Evolutionary conservation across 1,140 invertebrate genomes (phyloP), one percentile per base, ranked within the genome.

Genomic region (Hyphantria cunea): DNA sequence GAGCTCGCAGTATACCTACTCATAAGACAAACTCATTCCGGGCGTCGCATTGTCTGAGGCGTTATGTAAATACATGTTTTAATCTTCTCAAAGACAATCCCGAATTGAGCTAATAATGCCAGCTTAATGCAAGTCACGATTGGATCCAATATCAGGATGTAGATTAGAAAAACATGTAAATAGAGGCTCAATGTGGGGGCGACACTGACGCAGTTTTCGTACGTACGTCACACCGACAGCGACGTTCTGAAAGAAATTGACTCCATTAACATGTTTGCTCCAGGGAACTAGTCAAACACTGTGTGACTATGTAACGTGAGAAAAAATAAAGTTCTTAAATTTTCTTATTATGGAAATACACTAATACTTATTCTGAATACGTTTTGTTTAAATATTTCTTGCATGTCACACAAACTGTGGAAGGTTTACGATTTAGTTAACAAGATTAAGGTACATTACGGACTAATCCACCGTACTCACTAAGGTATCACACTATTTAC

Each of bases 151-250:
- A 82, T 84, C 67, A 74, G 67, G 50, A 80, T 78, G 73, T 77
- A 81, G 74, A 85, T 84, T 74, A 65, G 72, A 72, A 74, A 79
- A 86, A 79, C 78, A 85, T 81, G 77, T 80, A 79, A 81, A 84
- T 82, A 76, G 61, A 58, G 51, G 51, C 66, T 44, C 47, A 58
- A 58, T 49, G 55, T 58, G 42, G 44, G 48, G 48, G 25, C 31
- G 13, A n/a, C 32, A 13, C 37, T 48, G 31, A 49, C 45, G 56
- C 45, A 50, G 48, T 11, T 32, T 66, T 66, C 54, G 66, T 72
- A 75, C 69, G 66, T 54, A 59, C 41, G 66, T 65, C 64, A 68
- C 65, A 70, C 56, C 33, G 32, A 48, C 10, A 37, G 15, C 33
- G 34, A 54, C 8, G 25, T 39, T 64, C 78, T 82, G 81, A 78